Evolutionary conservation across 2,797 vertebrate genomes (phyloP).

Genomic region (Coranthus polyacanthus): DNA sequence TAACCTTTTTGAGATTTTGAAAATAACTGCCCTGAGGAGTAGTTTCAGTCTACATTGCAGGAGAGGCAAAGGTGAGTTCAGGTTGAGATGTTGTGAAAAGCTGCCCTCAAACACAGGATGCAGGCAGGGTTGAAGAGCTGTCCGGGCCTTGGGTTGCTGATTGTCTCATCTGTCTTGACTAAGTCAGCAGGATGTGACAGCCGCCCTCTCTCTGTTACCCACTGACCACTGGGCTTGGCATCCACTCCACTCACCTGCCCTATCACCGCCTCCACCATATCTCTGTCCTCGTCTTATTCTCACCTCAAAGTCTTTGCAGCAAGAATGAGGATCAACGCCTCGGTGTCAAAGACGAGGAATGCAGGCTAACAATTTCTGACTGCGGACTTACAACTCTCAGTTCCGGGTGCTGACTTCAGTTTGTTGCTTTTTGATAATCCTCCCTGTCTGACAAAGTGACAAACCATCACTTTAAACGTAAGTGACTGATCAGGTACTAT

Average conservation of each 20-base stretch:
- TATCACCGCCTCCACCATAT: constrained; percentile 71
- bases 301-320: constrained; percentile 78
- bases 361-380: constrained; percentile 74
- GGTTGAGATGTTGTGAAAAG: constrained; percentile 71
- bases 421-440: constrained; percentile 70
- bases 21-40: constrained; percentile 9
- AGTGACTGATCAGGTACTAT: constrained; percentile 75
- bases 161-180: constrained; percentile 80
- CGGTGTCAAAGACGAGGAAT: constrained; percentile 75
- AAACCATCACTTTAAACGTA: constrained; percentile 88
- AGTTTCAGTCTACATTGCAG: constrained; percentile 24
- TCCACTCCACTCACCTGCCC: constrained; percentile 77
- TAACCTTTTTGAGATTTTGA: constrained; percentile 2
- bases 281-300: constrained; percentile 65
- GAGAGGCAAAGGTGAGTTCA: constrained; percentile 48
- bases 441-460: constrained; percentile 80
- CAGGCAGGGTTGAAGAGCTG: constrained; percentile 66
- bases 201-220: constrained; percentile 74
- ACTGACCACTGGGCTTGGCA: constrained; percentile 80
- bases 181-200: constrained; percentile 82
- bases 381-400: constrained; percentile 87
- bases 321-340: constrained; percentile 90
- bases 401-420: constrained; percentile 90
- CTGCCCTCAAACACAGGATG: constrained; percentile 69
- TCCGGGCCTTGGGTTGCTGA: constrained; percentile 74